Evolutionary conservation across 1,140 invertebrate species (phyloP), one percentile per base, ranked within the genome.

Genomic region (Drosophila willistoni): DNA sequence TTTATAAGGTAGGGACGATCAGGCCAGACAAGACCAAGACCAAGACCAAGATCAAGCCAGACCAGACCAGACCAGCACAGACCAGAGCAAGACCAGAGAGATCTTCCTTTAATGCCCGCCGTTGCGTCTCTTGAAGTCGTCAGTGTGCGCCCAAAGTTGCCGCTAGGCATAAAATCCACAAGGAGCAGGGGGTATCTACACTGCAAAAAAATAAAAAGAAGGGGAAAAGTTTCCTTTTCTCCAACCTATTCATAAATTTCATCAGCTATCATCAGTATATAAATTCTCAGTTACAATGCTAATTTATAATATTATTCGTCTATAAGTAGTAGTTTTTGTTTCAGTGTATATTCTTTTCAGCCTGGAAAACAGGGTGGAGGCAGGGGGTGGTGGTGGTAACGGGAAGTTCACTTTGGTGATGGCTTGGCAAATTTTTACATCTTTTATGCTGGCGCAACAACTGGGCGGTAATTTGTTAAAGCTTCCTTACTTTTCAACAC

Each of bases 401-500:
- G 71, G 36, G 54, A 39, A 64, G 57, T 60, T 33, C 34, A 22
- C 39, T 63, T 25, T 79, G 83, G 84, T 87, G 83, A 83, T 74
- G 84, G 76, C 77, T 86, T 86, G 83, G 79, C 79, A 86, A 82
- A 87, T 86, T 86, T 87, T 76, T 87, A 79, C 82, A 87, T 64
- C 74, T 71, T 81, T 80, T 77, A 81, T 74, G 39, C 47, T 67
- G 79, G 78, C 79, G 44, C 44, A 51, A 51, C 44, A 78, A 87
- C 76, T 82, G 90, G 90, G 85, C 90, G 90, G 90, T 91, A 91
- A 91, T 91, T 91, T 91, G 90, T 90, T 91, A 90, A 91, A 82
- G 86, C 90, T 91, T 91, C 90, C 87, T 91, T 91, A 91, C 90
- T 91, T 91, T 91, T 91, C 90, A 91, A 90, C 90, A 91, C 90